Evolutionary conservation across 2,888 invertebrate genomes (phyloP), one percentile per base, ranked within the genome.

Genomic region (Lottia gigantea): DNA sequence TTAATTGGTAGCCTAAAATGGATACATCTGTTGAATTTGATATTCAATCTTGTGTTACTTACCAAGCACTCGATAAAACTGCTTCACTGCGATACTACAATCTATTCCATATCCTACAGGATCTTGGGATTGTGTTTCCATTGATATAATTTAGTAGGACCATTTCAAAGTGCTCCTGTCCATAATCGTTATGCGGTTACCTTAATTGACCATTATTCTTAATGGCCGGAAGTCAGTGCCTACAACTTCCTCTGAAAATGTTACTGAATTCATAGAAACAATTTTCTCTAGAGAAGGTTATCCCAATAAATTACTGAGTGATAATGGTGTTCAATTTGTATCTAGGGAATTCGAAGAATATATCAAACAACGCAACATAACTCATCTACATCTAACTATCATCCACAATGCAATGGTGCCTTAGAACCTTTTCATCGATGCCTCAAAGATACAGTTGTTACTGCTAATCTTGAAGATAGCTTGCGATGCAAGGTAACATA

Each of bases 61-160:
- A 6, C 31, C 31, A 31, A 31, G 2, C 31, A 31, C 31, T 3
- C 6, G 31, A 31, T 11, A 69, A 74, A 11, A 78, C 76, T 47
- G 31, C 6, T 31, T 31, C 46, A 3, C 83, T 80, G 12, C 31
- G 63, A 15, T 74, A 8, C 72, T 82, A 7, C 67, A 72, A 19
- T 68, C 80, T 45, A 85, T 83, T 82, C 63, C 69, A 11, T 65
- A 19, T 12, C 71, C 84, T 45, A 74, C 71, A 11, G 68, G 76
- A 62, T 80, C 82, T 15, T 86, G 84, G 83, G 78, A 86, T 70
- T 78, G 89, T 23, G 74, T 89, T 6, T 88, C 89, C 76, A 78
- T 88, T 19, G 89, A 90, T 75, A 88, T n/a, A n/a, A n/a, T n/a
- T n/a, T 86, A 78, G 86, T 87, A n/a, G 88, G 88, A 12, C 87